Evolutionary conservation across 1,140 invertebrate genomes (phyloP).

Genomic region (Tetragnatha versicolor): DNA sequence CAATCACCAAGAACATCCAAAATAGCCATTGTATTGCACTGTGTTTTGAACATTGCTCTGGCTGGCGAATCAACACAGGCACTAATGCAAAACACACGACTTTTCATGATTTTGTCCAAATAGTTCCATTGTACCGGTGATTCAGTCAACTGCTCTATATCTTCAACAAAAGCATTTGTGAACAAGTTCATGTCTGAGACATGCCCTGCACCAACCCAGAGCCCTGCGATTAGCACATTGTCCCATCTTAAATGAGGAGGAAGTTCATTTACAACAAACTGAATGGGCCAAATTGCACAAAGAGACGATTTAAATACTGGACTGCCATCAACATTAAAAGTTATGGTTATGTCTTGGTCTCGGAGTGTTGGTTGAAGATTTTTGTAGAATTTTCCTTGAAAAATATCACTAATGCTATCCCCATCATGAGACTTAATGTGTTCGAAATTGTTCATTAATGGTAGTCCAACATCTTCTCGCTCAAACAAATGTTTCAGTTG

Average conservation of each 20-base stretch:
- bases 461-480: background rate
- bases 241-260: background rate
- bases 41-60: slow-evolving; percentile 52
- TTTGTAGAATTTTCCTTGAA: background rate
- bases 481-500: background rate
- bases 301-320: background rate
- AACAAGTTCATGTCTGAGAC: background rate
- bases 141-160: background rate
- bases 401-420: background rate
- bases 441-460: background rate
- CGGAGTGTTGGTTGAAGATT: background rate
- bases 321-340: background rate
- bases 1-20: slow-evolving; percentile 59
- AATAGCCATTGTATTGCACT: slow-evolving; percentile 58
- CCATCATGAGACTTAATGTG: background rate
- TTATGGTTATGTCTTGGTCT: background rate
- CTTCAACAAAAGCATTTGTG: background rate
- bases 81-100: background rate
- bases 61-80: slow-evolving; percentile 56
- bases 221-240: background rate
- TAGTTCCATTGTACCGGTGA: background rate
- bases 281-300: background rate
- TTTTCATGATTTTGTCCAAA: background rate
- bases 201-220: background rate
- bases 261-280: background rate